phyloP scores from a whole-genome alignment of 2,113 vertebrate genomes.

The Mohoua ochrocephala region DNA sequence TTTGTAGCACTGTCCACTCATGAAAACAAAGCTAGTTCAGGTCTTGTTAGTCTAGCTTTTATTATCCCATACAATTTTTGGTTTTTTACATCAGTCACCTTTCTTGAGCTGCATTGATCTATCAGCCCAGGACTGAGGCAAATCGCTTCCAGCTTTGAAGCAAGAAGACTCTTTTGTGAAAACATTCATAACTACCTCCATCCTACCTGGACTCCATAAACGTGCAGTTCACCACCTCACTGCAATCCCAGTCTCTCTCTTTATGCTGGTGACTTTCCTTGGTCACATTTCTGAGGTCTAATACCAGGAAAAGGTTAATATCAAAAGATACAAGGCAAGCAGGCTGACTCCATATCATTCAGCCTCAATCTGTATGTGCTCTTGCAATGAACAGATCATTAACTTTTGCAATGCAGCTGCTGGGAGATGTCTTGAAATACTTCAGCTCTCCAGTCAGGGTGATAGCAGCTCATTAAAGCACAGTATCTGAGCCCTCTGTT shows the following conservation, averaged over 20 bases:
- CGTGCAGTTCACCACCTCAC: rapidly evolving
- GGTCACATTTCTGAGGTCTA: background rate
- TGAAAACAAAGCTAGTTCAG: background rate
- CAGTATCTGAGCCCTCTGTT: background rate
- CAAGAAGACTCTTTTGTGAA: background rate
- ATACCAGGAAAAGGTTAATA: background rate
- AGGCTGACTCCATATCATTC: background rate
- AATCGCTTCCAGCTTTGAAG: background rate
- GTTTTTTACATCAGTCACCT: background rate
- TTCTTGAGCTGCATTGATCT: background rate
- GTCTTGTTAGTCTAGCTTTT: background rate
- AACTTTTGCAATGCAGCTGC: conserved; percentile 15
- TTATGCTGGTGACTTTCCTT: background rate
- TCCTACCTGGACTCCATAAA: background rate
- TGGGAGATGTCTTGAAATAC: conserved; percentile 21
- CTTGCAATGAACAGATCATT: background rate
- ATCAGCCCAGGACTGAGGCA: background rate
- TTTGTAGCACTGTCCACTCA: background rate
- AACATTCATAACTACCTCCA: background rate
- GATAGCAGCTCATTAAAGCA: conserved; percentile 22
- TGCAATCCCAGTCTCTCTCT: background rate
- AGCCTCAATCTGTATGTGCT: background rate
- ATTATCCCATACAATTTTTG: background rate
- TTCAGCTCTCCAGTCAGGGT: background rate
- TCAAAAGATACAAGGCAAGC: background rate